These are phyloP conservation scores for Himantopus leucocephalus DNA, from an alignment of 2,113 vertebrate genomes.

Conservation along the genomic window DNA sequence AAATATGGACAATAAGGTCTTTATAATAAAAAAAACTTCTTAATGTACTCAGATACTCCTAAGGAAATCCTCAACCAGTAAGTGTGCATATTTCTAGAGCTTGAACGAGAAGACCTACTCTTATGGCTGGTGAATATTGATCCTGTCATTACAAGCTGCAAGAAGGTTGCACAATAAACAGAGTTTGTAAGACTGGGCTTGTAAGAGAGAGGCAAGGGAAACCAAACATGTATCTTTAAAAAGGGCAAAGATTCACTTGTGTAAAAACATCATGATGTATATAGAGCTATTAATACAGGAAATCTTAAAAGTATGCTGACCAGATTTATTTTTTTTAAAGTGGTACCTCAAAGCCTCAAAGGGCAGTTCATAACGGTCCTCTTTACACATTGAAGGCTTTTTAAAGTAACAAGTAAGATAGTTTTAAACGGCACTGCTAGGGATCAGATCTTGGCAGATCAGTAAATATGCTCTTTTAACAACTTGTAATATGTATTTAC, in stretches of 20 bases:
- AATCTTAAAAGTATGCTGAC: background rate
- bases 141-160: background rate
- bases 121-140: background rate
- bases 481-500: background rate
- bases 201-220: background rate
- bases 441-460: background rate
- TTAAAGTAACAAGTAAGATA: background rate
- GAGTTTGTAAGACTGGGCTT: background rate
- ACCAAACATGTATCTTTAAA: background rate
- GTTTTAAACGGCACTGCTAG: background rate
- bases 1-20: background rate
- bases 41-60: background rate
- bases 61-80: background rate
- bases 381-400: background rate
- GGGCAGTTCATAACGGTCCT: background rate
- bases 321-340: background rate
- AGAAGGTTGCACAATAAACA: background rate
- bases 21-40: background rate
- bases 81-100: background rate
- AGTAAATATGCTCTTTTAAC: background rate
- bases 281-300: background rate
- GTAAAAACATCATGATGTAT: background rate
- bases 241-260: background rate
- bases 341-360: background rate
- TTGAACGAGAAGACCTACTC: background rate